These are phyloP conservation scores for Scotopteryx bipunctaria DNA, from an alignment of 2,888 invertebrate genomes.

Conservation along the genomic window DNA sequence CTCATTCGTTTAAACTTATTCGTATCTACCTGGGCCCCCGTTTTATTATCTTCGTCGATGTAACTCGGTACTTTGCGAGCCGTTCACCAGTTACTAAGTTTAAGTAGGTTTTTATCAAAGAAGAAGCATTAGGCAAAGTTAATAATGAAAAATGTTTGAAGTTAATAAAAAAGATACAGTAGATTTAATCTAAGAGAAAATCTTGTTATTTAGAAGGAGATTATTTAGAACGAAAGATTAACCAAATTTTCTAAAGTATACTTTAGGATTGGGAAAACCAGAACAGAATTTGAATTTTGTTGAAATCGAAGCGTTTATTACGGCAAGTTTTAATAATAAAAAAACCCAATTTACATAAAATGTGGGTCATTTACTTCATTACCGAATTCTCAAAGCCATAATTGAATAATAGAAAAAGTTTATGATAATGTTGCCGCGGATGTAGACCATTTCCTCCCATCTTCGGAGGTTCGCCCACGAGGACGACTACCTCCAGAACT, in stretches of 20 bases:
- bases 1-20: neutral
- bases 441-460: constrained; percentile 38
- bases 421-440: constrained; percentile 18
- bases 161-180: too few relatives aligned
- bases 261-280: too few relatives aligned
- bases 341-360: constrained; percentile 6
- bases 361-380: constrained; percentile 6
- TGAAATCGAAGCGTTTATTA: neutral
- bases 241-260: too few relatives aligned
- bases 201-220: too few relatives aligned
- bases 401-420: constrained; percentile 23
- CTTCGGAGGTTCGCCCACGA: constrained; percentile 32
- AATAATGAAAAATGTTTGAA: too few relatives aligned
- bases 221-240: too few relatives aligned
- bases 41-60: neutral
- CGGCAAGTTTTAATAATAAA: neutral
- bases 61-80: too few relatives aligned
- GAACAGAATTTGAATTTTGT: neutral
- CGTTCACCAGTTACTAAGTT: neutral
- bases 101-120: too few relatives aligned
- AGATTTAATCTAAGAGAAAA: too few relatives aligned
- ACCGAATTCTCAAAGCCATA: constrained; percentile 7
- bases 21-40: neutral
- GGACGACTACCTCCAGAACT: constrained; percentile 40
- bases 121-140: too few relatives aligned